A percentile compares a stretch with the other conserved stretches of the same genome.
Evolutionary conservation across 2,797 vertebrate genomes (phyloP).

Genomic region (Chrosomus eos): DNA sequence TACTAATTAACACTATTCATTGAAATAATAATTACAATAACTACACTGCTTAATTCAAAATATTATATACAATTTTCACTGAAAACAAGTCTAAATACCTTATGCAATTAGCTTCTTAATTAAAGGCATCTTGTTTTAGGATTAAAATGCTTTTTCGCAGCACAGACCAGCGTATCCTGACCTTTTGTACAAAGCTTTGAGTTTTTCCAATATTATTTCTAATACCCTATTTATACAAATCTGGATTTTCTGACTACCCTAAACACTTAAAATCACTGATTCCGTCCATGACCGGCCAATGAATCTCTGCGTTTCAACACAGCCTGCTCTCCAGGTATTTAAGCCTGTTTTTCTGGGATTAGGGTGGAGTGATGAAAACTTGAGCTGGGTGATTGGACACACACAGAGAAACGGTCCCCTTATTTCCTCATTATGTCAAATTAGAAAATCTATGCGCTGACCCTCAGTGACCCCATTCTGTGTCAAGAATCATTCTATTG

Average conservation of each 20-base stretch:
- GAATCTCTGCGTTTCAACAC: slow-evolving; percentile 2
- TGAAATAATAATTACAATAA: too few relatives aligned
- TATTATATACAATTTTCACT: background rate
- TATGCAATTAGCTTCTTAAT: background rate
- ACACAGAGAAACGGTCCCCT: slow-evolving; percentile 23
- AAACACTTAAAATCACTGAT: background rate
- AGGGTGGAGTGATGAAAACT: slow-evolving; percentile 28
- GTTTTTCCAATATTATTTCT: background rate
- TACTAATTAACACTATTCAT: too few relatives aligned
- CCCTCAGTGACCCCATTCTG: slow-evolving; percentile 60
- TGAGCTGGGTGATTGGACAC: background rate
- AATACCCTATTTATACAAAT: background rate
- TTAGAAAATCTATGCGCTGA: slow-evolving; percentile 70
- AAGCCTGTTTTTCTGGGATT: background rate
- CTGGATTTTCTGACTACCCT: background rate
- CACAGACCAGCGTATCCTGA: background rate
- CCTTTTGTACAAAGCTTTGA: background rate
- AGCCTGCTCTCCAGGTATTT: slow-evolving; percentile 15
- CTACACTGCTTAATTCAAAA: background rate
- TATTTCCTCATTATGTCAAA: slow-evolving; percentile 61
- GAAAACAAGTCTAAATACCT: background rate
- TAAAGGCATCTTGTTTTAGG: background rate
- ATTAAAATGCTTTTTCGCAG: background rate
- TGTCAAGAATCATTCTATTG: slow-evolving; percentile 66
- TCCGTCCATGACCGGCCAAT: background rate